phyloP scores from a whole-genome alignment of 2,113 vertebrate genomes.

The Oryctolagus cuniculus region mOryCun1.1 NC_091434.1:56231501-56232000 shows the following conservation, averaged over 20 bases:
- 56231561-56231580: background rate
- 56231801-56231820: constrained; percentile 12
- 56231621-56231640: constrained; percentile 26
- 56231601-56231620: constrained; percentile 65
- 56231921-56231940: background rate
- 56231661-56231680: constrained; percentile 73
- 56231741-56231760: constrained; percentile 23
- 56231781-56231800: constrained; percentile 39
- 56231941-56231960: background rate
- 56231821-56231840: background rate
- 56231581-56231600: constrained; percentile 45
- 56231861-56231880: background rate
- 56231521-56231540: background rate
- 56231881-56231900: constrained; percentile 7
- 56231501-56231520: background rate
- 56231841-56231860: background rate
- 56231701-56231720: constrained; percentile 76
- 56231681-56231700: constrained; percentile 71
- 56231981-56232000: background rate
- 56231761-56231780: constrained; percentile 43
- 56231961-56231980: background rate
- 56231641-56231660: constrained; percentile 69
- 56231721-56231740: constrained; percentile 63
- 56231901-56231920: background rate
- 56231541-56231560: background rate